Percentiles rank a stretch among this genome's conserved stretches.
Evolutionary conservation across 2,113 vertebrate genomes (phyloP).

Genomic region (Lathamus discolor): DNA sequence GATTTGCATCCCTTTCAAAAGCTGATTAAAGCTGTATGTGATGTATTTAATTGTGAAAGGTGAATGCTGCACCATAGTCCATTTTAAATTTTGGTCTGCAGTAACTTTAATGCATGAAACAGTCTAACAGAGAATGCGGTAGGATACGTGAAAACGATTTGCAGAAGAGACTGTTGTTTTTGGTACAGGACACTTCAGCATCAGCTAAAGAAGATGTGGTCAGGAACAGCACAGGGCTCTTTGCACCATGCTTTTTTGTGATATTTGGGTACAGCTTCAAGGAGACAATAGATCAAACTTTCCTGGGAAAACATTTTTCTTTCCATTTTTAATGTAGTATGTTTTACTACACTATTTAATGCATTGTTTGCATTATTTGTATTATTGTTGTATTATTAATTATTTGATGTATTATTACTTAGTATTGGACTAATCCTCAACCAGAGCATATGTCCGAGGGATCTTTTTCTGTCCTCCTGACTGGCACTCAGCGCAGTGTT

Average conservation of each 20-base stretch:
- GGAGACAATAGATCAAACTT: not conserved
- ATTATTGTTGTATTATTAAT: not conserved
- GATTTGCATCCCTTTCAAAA: not conserved
- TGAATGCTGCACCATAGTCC: not conserved
- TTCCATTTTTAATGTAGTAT: not conserved
- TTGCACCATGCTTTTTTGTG: rapidly evolving
- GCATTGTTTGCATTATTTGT: not conserved
- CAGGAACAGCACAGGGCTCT: not conserved
- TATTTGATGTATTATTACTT: not conserved
- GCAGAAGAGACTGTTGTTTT: not conserved
- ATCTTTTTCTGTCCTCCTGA: not conserved
- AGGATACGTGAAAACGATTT: not conserved
- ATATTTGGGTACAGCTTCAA: rapidly evolving
- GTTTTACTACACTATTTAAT: not conserved
- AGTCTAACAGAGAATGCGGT: not conserved
- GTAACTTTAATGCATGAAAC: not conserved
- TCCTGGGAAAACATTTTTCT: not conserved
- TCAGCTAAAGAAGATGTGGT: not conserved
- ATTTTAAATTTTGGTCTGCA: not conserved
- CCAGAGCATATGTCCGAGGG: not conserved
- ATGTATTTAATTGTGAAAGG: not conserved
- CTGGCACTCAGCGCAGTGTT: not conserved
- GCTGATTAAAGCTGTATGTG: not conserved
- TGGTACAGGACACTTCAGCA: not conserved
- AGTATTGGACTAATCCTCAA: not conserved